Conservation (phyloP, 2,113 vertebrate genomes). For the Synchiropus splendidus region DNA sequence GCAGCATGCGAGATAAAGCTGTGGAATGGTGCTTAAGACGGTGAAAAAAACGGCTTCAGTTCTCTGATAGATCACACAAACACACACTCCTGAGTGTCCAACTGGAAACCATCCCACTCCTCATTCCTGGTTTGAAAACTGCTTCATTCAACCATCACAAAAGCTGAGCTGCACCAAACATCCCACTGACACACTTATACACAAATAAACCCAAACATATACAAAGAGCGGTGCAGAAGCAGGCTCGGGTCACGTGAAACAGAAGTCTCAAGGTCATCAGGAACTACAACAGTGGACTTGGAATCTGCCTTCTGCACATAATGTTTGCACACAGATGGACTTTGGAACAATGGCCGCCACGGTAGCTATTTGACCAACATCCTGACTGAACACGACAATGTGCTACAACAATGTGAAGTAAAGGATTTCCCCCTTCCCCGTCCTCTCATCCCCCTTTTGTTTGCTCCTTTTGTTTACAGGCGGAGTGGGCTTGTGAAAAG, state of each 20-base stretch:
- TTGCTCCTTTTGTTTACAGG: background rate
- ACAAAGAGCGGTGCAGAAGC: background rate
- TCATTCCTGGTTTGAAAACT: constrained; percentile 9
- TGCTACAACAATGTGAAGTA: constrained; percentile 9
- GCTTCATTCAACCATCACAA: constrained; percentile 53
- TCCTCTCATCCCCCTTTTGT: constrained; percentile 10
- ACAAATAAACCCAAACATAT: constrained; percentile 24
- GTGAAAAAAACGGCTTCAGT: too few relatives aligned
- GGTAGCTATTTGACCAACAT: constrained; percentile 11
- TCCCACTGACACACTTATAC: constrained; percentile 29
- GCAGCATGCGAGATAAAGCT: too few relatives aligned
- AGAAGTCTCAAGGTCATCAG: background rate
- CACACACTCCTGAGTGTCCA: too few relatives aligned
- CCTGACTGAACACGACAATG: constrained; percentile 8
- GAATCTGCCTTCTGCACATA: background rate
- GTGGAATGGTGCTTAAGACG: too few relatives aligned
- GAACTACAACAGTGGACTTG: constrained; percentile 5
- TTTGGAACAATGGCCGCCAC: constrained; percentile 10
- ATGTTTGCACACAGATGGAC: background rate
- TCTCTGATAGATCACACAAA: too few relatives aligned
- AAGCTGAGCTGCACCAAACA: constrained; percentile 30
- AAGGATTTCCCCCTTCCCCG: constrained; percentile 17
- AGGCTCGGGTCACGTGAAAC: background rate
- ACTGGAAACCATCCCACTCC: background rate
- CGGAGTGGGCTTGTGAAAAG: background rate